These are phyloP conservation scores for Beris chalybata DNA, from an alignment of 2,888 invertebrate species.

Conservation along the genomic window DNA sequence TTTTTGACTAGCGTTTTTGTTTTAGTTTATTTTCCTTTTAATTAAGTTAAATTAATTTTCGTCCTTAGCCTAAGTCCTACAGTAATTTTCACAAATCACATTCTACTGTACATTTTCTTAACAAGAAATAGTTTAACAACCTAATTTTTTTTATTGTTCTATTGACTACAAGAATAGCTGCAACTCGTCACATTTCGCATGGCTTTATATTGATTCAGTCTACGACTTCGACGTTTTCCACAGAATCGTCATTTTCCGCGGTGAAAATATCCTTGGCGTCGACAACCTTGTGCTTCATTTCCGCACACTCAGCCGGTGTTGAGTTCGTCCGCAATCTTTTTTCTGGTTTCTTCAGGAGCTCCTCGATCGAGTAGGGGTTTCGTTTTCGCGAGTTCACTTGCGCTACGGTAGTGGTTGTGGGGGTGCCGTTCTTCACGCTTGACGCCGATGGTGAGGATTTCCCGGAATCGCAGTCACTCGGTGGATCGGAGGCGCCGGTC, in stretches of 20 bases:
- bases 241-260: conserved; percentile 48
- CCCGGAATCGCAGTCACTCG: conserved; percentile 56
- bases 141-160: neutral
- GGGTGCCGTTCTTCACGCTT: conserved; percentile 31
- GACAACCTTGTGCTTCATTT: conserved; percentile 26
- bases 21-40: conserved; percentile 11
- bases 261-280: conserved; percentile 33
- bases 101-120: conserved; percentile 25
- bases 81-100: neutral
- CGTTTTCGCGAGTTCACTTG: conserved; percentile 57
- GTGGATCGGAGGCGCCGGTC: conserved; percentile 48
- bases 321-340: conserved; percentile 51
- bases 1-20: conserved; percentile 18
- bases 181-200: neutral
- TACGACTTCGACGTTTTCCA: conserved; percentile 53
- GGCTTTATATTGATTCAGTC: conserved; percentile 44
- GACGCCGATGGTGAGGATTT: conserved; percentile 54
- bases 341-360: conserved; percentile 78
- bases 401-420: neutral
- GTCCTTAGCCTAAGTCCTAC: neutral
- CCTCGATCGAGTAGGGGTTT: conserved; percentile 87
- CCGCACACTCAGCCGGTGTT: conserved; percentile 31
- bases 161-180: neutral
- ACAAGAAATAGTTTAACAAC: conserved; percentile 30
- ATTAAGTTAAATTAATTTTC: neutral